Evolutionary conservation across 2,797 vertebrate species (phyloP).

Genomic region (Lemur catta): DNA sequence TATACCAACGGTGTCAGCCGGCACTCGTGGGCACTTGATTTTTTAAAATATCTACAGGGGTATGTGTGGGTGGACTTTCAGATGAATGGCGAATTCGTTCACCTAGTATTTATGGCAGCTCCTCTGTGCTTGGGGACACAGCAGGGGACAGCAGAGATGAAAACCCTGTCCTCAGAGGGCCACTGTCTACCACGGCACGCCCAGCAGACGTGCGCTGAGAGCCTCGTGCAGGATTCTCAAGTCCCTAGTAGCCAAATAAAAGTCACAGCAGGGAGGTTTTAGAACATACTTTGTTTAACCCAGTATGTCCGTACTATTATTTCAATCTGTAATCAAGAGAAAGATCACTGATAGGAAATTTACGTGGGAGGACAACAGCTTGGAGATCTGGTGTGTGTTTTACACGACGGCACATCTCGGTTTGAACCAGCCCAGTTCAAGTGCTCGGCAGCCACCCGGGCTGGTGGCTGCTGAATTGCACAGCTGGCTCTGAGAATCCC

Average conservation of each 20-base stretch:
- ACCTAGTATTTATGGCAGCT: background rate
- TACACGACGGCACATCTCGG: rapidly evolving
- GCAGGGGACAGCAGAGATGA: background rate
- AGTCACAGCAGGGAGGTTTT: background rate
- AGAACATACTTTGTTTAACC: background rate
- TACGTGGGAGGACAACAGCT: too few species aligned
- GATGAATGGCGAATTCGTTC: rapidly evolving
- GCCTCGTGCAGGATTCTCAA: rapidly evolving
- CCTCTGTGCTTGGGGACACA: background rate
- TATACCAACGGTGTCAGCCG: background rate
- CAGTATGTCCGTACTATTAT: rapidly evolving
- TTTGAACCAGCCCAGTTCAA: background rate
- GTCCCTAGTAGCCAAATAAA: background rate
- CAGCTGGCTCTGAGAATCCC: background rate
- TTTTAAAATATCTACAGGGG: background rate
- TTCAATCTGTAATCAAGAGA: background rate
- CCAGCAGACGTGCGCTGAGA: rapidly evolving
- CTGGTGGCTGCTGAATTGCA: background rate
- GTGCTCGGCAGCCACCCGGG: rapidly evolving
- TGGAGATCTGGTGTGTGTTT: rapidly evolving
- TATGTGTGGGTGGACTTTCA: rapidly evolving
- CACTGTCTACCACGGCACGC: background rate
- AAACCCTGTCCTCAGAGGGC: background rate
- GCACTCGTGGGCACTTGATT: background rate
- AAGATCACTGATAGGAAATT: background rate